Evolutionary conservation across 1,140 invertebrate genomes (phyloP).

Genomic region (Sinonovacula constricta): DNA sequence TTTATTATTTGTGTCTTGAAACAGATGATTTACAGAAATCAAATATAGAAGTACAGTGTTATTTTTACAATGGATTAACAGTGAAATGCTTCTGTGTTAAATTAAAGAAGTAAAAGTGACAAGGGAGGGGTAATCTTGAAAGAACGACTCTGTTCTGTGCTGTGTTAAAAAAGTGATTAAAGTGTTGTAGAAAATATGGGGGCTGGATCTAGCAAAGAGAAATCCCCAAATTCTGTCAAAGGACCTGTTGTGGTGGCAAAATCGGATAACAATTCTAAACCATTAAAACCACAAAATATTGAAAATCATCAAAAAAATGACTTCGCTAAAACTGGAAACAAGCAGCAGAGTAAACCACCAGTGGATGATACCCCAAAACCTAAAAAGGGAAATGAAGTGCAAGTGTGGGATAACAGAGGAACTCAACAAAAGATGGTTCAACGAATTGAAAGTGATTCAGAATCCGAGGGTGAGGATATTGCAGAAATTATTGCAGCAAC

Average conservation of each 20-base stretch:
- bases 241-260: neutral
- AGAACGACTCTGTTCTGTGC: too few species aligned
- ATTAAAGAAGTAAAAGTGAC: too few species aligned
- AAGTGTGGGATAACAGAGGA: neutral
- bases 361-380: neutral
- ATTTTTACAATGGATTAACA: too few species aligned
- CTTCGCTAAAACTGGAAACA: conserved; percentile 2
- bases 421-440: conserved; percentile 1
- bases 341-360: neutral
- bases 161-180: too few species aligned
- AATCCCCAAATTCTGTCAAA: conserved; percentile 1
- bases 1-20: too few species aligned
- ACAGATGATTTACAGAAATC: too few species aligned
- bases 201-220: conserved; percentile 33
- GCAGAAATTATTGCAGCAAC: conserved; percentile 36
- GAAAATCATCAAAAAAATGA: neutral
- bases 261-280: conserved; percentile 29
- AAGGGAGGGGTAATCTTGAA: too few species aligned
- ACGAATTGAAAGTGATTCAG: conserved; percentile 44
- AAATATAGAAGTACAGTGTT: too few species aligned
- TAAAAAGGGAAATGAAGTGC: neutral
- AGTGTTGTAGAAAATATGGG: conserved; percentile 26
- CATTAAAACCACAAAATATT: neutral
- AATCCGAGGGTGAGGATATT: conserved; percentile 39
- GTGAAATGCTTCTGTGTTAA: too few species aligned